Evolutionary conservation across 2,888 invertebrate species (phyloP).

Genomic region (Campaea margaritaria): DNA sequence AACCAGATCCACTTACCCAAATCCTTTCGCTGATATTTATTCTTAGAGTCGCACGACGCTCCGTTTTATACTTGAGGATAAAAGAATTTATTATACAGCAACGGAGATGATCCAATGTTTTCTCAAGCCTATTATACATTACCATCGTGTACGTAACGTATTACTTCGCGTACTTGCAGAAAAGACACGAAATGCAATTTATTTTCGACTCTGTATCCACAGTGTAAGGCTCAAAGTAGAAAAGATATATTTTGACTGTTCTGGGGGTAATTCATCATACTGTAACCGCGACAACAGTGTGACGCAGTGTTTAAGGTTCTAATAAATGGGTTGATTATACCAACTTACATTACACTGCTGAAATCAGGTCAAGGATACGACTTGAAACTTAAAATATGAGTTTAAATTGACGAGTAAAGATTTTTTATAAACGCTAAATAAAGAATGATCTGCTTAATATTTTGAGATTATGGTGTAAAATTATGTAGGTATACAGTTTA

Average conservation of each 20-base stretch:
- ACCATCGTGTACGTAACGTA: constrained; percentile 29
- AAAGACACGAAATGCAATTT: neutral
- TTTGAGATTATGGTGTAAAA: too few species aligned
- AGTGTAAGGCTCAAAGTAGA: constrained; percentile 18
- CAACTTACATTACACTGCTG: neutral
- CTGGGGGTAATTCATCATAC: constrained; percentile 28
- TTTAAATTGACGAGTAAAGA: too few species aligned
- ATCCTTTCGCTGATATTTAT: constrained; percentile 21
- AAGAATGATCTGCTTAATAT: too few species aligned
- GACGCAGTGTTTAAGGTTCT: constrained; percentile 2
- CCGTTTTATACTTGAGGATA: constrained; percentile 21
- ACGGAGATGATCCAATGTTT: constrained; percentile 32
- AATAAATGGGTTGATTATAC: constrained; percentile 1
- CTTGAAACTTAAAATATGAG: neutral
- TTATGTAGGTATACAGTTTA: too few species aligned
- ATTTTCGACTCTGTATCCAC: constrained; percentile 12
- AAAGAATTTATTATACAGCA: constrained; percentile 31
- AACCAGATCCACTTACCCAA: constrained; percentile 19
- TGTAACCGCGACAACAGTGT: constrained; percentile 19
- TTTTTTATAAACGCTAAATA: too few species aligned
- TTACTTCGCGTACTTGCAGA: constrained; percentile 22
- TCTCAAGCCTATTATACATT: constrained; percentile 33
- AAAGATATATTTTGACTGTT: constrained; percentile 14
- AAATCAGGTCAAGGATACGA: neutral
- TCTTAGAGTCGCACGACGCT: constrained; percentile 20